Conservation (phyloP, 2,113 vertebrate species). For the Heterochromis multidens region DNA sequence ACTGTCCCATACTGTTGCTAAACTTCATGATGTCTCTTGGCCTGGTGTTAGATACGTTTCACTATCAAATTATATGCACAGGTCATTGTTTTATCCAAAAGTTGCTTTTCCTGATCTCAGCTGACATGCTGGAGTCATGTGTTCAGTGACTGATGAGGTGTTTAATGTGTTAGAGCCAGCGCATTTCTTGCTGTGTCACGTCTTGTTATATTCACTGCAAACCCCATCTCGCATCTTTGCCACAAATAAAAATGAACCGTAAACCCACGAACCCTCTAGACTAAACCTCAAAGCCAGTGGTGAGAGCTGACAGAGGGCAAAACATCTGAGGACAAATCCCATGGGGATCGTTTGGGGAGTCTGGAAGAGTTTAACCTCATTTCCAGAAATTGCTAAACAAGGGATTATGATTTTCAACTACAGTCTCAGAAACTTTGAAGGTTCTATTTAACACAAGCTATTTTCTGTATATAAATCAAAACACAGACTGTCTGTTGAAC, state of each 20-base stretch:
- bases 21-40: neutral
- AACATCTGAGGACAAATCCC: conserved; percentile 30
- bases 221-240: conserved; percentile 17
- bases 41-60: neutral
- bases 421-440: neutral
- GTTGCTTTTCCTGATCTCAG: neutral
- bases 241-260: conserved; percentile 32
- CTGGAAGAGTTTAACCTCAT: conserved; percentile 33
- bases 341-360: neutral
- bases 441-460: neutral
- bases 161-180: conserved; percentile 16
- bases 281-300: conserved; percentile 25
- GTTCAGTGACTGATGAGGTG: conserved; percentile 25
- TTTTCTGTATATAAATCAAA: neutral
- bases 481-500: neutral
- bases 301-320: conserved; percentile 9
- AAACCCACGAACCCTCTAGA: conserved; percentile 21
- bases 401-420: conserved; percentile 6
- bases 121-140: neutral
- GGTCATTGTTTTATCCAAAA: neutral
- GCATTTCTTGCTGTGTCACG: neutral
- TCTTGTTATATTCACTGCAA: conserved; percentile 21
- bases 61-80: neutral
- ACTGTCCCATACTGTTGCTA: neutral
- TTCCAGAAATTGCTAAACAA: neutral